Percentiles rank a stretch among this genome's conserved stretches.
Evolutionary conservation across 2,797 vertebrate species (phyloP).

Genomic region (Channallabes apus): DNA sequence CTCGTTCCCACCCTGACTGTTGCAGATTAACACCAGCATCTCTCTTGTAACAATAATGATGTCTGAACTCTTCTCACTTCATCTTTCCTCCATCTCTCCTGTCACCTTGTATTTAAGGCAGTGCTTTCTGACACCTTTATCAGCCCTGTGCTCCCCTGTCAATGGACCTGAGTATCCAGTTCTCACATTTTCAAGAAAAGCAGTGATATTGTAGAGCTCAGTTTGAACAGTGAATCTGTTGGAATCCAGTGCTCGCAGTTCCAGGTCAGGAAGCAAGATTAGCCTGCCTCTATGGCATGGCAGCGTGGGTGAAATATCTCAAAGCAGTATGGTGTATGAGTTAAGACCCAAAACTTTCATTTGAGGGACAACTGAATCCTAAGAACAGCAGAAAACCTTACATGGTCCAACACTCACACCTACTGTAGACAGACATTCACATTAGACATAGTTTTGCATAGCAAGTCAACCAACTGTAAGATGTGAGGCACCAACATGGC

Average conservation of each 20-base stretch:
- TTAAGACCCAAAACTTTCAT: constrained; percentile 50
- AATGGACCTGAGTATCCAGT: not conserved
- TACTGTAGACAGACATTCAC: too few species aligned
- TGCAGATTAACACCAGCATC: not conserved
- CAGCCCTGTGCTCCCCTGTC: not conserved
- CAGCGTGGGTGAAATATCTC: constrained; percentile 44
- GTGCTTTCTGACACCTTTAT: not conserved
- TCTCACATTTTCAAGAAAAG: not conserved
- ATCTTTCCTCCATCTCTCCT: constrained; percentile 7
- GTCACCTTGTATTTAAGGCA: not conserved
- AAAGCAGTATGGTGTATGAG: constrained; percentile 56
- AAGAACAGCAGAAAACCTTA: constrained; percentile 56
- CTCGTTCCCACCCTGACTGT: too few species aligned
- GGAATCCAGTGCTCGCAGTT: constrained; percentile 50
- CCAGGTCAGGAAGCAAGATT: constrained; percentile 42
- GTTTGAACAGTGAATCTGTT: not conserved
- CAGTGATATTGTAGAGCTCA: not conserved
- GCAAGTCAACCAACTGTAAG: too few species aligned
- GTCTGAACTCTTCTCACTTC: not conserved
- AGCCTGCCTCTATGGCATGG: constrained; percentile 16
- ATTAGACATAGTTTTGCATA: too few species aligned
- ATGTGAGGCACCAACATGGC: too few species aligned
- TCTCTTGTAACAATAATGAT: not conserved
- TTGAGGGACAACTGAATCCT: constrained; percentile 59
- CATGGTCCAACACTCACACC: too few species aligned